These are phyloP conservation scores for Onychomys leucogaster DNA, from an alignment of 2,797 vertebrate species.

Conservation along the genomic window DNA sequence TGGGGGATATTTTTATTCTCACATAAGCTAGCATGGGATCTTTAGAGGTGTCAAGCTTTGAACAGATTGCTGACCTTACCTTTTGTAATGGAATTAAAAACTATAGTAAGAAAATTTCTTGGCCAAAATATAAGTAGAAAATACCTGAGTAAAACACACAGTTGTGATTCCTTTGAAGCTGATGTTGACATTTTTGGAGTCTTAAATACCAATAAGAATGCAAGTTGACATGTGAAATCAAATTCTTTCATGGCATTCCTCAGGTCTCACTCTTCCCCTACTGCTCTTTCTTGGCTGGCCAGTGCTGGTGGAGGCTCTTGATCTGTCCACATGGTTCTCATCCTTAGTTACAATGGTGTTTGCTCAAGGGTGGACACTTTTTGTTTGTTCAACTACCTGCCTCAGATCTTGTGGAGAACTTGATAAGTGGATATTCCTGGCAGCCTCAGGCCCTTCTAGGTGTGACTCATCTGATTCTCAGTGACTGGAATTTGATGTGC, in stretches of 20 bases:
- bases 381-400: background rate
- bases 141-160: background rate
- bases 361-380: background rate
- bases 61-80: background rate
- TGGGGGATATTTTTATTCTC: background rate
- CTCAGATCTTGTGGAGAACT: background rate
- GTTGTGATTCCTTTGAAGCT: background rate
- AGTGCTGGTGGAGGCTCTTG: background rate
- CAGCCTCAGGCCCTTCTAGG: background rate
- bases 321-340: background rate
- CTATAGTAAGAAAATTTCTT: background rate
- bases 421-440: background rate
- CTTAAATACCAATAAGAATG: background rate
- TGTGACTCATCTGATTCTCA: background rate
- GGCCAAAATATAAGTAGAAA: background rate
- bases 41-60: background rate
- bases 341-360: background rate
- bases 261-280: background rate
- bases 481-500: background rate
- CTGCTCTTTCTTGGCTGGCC: background rate
- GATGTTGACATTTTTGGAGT: background rate
- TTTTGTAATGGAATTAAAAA: background rate
- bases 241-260: background rate
- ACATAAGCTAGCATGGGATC: background rate
- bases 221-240: background rate